Evolutionary conservation across 2,888 invertebrate genomes (phyloP).

Genomic region (Ophion costatus): DNA sequence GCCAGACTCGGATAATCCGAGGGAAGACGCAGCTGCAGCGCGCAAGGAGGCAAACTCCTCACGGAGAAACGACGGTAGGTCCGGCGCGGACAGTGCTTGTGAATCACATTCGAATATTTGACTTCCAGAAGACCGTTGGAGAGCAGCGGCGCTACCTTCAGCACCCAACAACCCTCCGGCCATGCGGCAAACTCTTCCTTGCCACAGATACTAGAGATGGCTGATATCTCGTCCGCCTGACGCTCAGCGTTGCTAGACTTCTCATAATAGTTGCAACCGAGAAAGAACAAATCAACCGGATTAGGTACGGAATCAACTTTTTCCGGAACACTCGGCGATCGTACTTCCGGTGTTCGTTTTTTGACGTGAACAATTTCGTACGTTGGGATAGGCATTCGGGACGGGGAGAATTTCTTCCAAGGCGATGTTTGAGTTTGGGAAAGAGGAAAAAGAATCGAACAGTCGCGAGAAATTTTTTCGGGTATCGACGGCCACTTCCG

Average conservation of each 20-base stretch:
- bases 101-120: conserved; percentile 23
- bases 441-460: too few species aligned
- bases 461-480: too few species aligned
- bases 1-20: conserved; percentile 71
- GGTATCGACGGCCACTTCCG: too few species aligned
- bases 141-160: conserved; percentile 33
- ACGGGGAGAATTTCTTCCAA: too few species aligned
- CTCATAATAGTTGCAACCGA: neutral
- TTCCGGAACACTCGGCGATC: too few species aligned
- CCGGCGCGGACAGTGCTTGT: neutral
- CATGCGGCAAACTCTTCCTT: conserved; percentile 68
- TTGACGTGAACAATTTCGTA: too few species aligned
- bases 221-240: conserved; percentile 73
- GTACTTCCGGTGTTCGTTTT: too few species aligned
- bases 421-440: too few species aligned
- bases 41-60: conserved; percentile 72
- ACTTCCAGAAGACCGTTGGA: conserved; percentile 22
- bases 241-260: conserved; percentile 57
- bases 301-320: too few species aligned
- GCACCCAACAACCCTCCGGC: neutral
- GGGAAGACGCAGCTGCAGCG: conserved; percentile 69
- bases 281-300: neutral
- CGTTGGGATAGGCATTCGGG: too few species aligned
- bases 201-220: conserved; percentile 71
- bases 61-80: conserved; percentile 59